These are phyloP conservation scores for Agriotes lineatus DNA, from an alignment of 2,888 invertebrate species.

Conservation along the genomic window DNA sequence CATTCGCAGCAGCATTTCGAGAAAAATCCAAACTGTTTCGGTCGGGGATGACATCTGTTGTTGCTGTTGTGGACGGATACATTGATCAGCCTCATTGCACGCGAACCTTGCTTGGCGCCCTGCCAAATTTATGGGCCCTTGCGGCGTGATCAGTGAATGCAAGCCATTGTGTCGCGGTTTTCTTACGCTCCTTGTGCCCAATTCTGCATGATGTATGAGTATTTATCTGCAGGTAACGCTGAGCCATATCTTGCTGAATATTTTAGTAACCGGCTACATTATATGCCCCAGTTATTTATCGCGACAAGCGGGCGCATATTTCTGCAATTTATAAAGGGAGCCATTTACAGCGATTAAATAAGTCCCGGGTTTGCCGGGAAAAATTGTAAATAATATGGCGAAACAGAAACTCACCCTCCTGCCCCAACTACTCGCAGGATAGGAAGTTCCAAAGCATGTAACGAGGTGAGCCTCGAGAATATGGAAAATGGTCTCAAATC, in stretches of 20 bases:
- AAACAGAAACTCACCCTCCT: too few relatives aligned
- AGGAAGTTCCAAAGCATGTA: too few relatives aligned
- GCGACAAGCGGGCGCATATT: too few relatives aligned
- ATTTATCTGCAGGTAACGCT: constrained; percentile 2
- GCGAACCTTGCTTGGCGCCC: constrained; percentile 6
- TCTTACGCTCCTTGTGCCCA: constrained; percentile 1
- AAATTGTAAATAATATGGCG: too few relatives aligned
- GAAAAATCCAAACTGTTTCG: background rate
- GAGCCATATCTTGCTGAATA: background rate
- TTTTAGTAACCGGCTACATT: background rate
- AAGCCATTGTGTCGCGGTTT: constrained; percentile 16
- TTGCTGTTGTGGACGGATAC: constrained; percentile 17
- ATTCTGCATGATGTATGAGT: constrained; percentile 9
- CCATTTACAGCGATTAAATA: too few relatives aligned
- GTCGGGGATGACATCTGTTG: constrained; percentile 16
- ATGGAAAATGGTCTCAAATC: too few relatives aligned
- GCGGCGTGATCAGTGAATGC: constrained; percentile 15
- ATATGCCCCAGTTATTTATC: too few relatives aligned
- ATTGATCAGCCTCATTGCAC: constrained; percentile 20
- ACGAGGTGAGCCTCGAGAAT: too few relatives aligned
- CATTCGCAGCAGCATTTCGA: background rate
- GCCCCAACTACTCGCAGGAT: too few relatives aligned
- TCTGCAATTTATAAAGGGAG: too few relatives aligned
- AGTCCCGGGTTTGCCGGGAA: too few relatives aligned
- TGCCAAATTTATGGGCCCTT: constrained; percentile 25